Evolutionary conservation across 2,797 vertebrate genomes (phyloP), one percentile per base, ranked within the genome.

Genomic region (Syngnathus acus): DNA sequence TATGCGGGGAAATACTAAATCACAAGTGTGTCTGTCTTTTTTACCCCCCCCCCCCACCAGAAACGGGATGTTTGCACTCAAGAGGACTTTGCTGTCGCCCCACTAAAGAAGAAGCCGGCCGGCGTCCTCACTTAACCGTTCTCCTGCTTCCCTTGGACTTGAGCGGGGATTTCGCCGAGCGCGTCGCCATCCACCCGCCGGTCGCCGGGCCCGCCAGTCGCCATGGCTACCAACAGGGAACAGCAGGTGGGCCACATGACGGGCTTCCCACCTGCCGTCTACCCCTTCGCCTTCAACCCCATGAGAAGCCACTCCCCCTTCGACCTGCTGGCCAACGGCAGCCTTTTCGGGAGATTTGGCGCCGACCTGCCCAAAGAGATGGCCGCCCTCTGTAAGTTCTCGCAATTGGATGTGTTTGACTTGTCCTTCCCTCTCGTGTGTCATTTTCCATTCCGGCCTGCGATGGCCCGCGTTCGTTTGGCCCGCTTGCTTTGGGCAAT

Each of bases 331-430:
- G 90, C 92, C 80, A 94, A 93, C 84, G 92, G 92, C 77, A 92
- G 85, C 82, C 89, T 93, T 76, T 95, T 95, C 82, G 91, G 94
- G 58, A 91, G 93, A 82, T 94, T 95, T 51, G 91, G 93, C 67
- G 92, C 93, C 10, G 94, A 96, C 90, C 93, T 96, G 65, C 94
- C 94, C 74, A 95, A 95, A 89, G 94, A 96, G 87, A 96, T 96
- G 94, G 94, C 94, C 1, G 94, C 94, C 64, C 89, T 96, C 79
- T 95, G 94, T 95, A 87, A 96, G 94, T 95, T 69, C 71, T 75
- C 71, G 71, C 71, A 59, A 64, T 74, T 62, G 23, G 62, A 51
- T 62, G 66, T 62, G 38, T 75, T 68, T 62, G 19, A 67, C 48
- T 70, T 72, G 62, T 19, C 61, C 64, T 74, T 1, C n/a, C 60